These are phyloP conservation scores for Mesoclemmys tuberculata DNA, from an alignment of 2,113 vertebrate genomes.

Conservation along the genomic window DNA sequence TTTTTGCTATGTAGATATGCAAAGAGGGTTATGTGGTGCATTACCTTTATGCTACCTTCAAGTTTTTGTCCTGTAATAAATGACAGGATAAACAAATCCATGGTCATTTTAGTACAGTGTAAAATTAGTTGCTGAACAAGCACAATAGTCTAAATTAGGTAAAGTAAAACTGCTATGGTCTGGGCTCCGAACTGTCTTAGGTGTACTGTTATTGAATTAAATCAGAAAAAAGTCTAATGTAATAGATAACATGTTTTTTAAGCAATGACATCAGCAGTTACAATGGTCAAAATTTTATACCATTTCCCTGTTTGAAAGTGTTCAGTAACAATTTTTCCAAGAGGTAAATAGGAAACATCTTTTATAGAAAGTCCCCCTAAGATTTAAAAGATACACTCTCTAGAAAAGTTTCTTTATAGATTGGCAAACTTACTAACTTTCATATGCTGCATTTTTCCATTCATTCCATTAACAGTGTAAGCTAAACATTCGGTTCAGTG, in stretches of 20 bases:
- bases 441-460: not conserved
- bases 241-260: not conserved
- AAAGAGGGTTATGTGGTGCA: not conserved
- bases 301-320: not conserved
- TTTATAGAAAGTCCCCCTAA: not conserved
- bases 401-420: not conserved
- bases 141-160: not conserved
- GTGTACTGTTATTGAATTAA: not conserved
- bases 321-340: not conserved
- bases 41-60: not conserved
- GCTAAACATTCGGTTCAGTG: not conserved
- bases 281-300: not conserved
- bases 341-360: not conserved
- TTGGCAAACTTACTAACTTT: not conserved
- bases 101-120: not conserved
- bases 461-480: not conserved
- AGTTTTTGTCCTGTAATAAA: not conserved
- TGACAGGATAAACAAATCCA: not conserved
- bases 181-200: not conserved
- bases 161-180: not conserved
- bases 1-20: not conserved
- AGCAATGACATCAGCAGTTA: not conserved
- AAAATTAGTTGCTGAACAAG: not conserved
- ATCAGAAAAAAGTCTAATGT: not conserved
- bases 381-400: not conserved